A percentile compares a stretch with the other conserved stretches of the same genome.
Evolutionary conservation across 2,888 invertebrate species (phyloP).

Genomic region (Amiota mariae): DNA sequence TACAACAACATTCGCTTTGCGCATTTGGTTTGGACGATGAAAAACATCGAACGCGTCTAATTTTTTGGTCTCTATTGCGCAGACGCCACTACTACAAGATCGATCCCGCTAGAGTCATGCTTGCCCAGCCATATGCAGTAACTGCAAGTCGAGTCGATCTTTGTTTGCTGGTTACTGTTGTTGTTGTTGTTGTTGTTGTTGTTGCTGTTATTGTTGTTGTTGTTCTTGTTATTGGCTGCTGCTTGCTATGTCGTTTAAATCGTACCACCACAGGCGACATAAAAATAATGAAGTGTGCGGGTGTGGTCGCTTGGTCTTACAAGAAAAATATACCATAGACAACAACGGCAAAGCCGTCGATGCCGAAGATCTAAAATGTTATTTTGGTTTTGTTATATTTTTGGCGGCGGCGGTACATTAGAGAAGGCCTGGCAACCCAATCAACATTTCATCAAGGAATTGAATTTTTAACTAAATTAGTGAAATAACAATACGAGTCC

Average conservation of each 20-base stretch:
- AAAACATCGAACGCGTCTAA: slow-evolving; percentile 66
- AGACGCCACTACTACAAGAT: slow-evolving; percentile 37
- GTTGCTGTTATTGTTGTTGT: background rate
- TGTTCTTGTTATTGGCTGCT: background rate
- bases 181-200: background rate
- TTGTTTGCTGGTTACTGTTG: slow-evolving; percentile 22
- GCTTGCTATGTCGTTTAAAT: slow-evolving; percentile 61
- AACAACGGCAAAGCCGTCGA: slow-evolving; percentile 5
- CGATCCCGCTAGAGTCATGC: background rate
- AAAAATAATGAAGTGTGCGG: slow-evolving; percentile 74
- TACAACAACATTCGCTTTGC: slow-evolving; percentile 11
- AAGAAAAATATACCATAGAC: slow-evolving; percentile 5
- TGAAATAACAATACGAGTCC: no score
- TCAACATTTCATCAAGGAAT: background rate
- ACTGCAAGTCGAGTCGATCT: background rate
- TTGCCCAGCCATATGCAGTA: slow-evolving; percentile 18
- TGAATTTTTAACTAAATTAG: no score
- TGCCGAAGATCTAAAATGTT: slow-evolving; percentile 18
- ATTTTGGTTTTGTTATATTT: background rate
- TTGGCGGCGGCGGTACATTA: background rate
- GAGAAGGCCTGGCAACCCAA: slow-evolving; percentile 6
- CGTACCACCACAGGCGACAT: slow-evolving; percentile 73
- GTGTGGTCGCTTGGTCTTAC: slow-evolving; percentile 69
- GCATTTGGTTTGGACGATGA: slow-evolving; percentile 11
- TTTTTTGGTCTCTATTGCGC: slow-evolving; percentile 49